phyloP scores from a whole-genome alignment of 2,888 invertebrate species.

The Acleris sparsana region DNA sequence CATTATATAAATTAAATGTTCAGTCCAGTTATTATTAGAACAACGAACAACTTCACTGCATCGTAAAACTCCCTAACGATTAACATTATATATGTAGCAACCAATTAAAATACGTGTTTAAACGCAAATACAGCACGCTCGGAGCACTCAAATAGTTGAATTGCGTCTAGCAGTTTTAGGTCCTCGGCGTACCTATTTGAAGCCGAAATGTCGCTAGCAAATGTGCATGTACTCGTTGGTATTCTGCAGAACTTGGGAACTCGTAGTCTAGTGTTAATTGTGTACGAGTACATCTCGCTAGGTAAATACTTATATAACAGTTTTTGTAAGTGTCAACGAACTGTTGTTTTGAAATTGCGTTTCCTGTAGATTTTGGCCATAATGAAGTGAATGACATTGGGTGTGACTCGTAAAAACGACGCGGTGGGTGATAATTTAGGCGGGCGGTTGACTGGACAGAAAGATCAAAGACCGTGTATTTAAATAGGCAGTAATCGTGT shows the following conservation, averaged over 20 bases:
- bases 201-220: conserved; percentile 19
- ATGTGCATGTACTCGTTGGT: conserved; percentile 12
- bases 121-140: conserved; percentile 6
- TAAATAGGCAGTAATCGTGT: conserved; percentile 20
- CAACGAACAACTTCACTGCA: too few relatives aligned
- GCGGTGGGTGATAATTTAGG: conserved; percentile 15
- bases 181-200: conserved; percentile 6
- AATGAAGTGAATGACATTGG: conserved; percentile 3
- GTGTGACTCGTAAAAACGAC: neutral
- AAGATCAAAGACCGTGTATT: conserved; percentile 27
- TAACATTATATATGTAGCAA: neutral
- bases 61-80: neutral
- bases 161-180: conserved; percentile 1
- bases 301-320: neutral
- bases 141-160: neutral
- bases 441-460: conserved; percentile 7
- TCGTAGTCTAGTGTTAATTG: conserved; percentile 11
- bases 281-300: neutral
- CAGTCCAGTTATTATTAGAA: too few relatives aligned
- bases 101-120: conserved; percentile 16
- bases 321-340: conserved; percentile 1
- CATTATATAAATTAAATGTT: too few relatives aligned
- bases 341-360: neutral
- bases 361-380: neutral
- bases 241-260: neutral